Conservation (phyloP, 2,888 invertebrate species). For the Amblyjoppa fuscipennis region DNA sequence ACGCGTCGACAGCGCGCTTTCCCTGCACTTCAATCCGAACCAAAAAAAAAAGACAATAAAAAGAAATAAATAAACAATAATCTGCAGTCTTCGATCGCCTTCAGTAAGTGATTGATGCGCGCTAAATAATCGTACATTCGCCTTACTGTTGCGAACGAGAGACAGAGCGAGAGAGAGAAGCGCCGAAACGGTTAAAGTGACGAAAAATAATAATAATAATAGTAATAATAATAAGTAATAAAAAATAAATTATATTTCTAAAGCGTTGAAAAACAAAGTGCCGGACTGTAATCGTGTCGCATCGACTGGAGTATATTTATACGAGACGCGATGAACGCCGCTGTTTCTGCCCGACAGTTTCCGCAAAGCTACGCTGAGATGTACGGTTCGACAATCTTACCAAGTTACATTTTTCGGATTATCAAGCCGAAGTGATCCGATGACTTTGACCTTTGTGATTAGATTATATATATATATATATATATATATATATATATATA, state of each 20-base stretch:
- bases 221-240: constrained; percentile 1
- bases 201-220: background rate
- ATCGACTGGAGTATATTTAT: constrained; percentile 16
- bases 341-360: constrained; percentile 13
- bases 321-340: constrained; percentile 37
- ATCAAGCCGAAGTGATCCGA: background rate
- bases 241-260: background rate
- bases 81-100: background rate
- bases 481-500: background rate
- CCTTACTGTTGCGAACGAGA: background rate
- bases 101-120: background rate
- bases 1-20: constrained; percentile 62
- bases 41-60: background rate
- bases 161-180: background rate
- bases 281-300: constrained; percentile 20
- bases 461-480: background rate
- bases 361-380: constrained; percentile 23
- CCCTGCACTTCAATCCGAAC: constrained; percentile 47
- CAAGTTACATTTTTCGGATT: background rate
- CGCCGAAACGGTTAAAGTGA: background rate
- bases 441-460: background rate
- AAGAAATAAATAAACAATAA: constrained; percentile 5
- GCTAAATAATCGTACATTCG: background rate
- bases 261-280: constrained; percentile 42
- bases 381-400: constrained; percentile 31